phyloP scores from a whole-genome alignment of 2,797 vertebrate genomes.

The Onychomys torridus region DNA sequence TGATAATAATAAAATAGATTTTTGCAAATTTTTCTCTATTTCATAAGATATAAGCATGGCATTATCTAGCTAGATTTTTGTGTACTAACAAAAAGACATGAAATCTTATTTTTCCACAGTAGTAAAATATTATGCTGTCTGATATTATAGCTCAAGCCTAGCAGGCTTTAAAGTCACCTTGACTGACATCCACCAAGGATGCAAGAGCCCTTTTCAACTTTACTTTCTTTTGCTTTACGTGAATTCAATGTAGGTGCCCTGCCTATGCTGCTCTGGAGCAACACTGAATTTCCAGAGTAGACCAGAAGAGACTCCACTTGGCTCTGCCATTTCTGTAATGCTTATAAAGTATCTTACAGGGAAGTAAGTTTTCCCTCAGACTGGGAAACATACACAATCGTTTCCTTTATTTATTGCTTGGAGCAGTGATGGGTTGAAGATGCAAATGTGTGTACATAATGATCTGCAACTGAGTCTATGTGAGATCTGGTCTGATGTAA shows the following conservation, averaged over 20 bases:
- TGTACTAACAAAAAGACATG: not conserved
- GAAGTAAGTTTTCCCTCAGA: not conserved
- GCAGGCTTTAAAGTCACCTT: not conserved
- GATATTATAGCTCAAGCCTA: not conserved
- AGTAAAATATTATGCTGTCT: not conserved
- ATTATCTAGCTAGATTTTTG: not conserved
- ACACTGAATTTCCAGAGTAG: not conserved
- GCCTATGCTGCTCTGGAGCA: not conserved
- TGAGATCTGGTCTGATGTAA: not conserved
- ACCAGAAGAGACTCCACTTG: not conserved
- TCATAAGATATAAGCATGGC: not conserved
- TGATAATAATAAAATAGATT: not conserved
- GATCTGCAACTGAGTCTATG: not conserved
- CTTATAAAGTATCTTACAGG: not conserved
- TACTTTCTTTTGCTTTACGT: not conserved
- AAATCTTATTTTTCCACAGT: not conserved
- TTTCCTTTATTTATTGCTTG: not conserved
- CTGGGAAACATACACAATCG: not conserved
- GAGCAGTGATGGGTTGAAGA: not conserved
- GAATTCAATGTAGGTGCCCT: not conserved
- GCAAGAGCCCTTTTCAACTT: not conserved
- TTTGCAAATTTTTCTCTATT: not conserved
- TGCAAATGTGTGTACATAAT: not conserved
- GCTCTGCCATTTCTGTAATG: not conserved
- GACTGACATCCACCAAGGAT: not conserved